Evolutionary conservation across 2,797 vertebrate species (phyloP), one percentile per base, ranked within the genome.

Genomic region (Cossypha caffra): DNA sequence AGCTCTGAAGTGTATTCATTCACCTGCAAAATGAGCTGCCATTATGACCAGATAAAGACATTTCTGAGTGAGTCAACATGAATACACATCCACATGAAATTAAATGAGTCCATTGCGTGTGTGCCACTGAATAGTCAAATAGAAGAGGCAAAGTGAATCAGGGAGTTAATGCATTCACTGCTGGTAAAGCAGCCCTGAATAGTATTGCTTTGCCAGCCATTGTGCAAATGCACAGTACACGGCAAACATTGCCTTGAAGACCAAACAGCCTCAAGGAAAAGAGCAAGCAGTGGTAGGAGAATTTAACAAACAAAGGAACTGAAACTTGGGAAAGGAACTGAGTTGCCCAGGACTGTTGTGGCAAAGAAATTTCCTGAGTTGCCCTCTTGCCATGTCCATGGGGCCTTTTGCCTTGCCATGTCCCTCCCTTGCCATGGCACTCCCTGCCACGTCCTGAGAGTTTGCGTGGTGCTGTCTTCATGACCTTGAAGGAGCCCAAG

Each of bases 1-100:
- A 77, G 75, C 38, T 88, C 95, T 86, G 90, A 80, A 90, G 58
- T 85, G 11, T 28, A 90, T 93, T 87, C 54, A 89, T 66, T 84
- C 87, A 69, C 33, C 73, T 89, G 73, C 62, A 91, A 90, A 95
- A 93, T 73, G 51, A 92, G 74, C 69, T 86, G 71, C 77, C 51
- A 59, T 88, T 93, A 68, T 66, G 78, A 83, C 40, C 80, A 88
- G 75, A 86, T 74, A 47, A 90, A 90, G 72, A 66, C 21, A 35
- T 89, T 86, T 89, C 76, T 92, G 76, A 80, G 64, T 71, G 31
- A 92, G 58, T 73, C 80, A 85, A 93, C 68, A 52, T 63, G 90
- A 94, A 89, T 86, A 54, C 67, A 69, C 16, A 63, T 73, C 71
- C 62, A 78, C 40, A 23, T 64, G 69, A 85, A 86, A 86, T 90